Conservation (phyloP, 2,113 vertebrate genomes). For the Stigmatopora nigra region DNA sequence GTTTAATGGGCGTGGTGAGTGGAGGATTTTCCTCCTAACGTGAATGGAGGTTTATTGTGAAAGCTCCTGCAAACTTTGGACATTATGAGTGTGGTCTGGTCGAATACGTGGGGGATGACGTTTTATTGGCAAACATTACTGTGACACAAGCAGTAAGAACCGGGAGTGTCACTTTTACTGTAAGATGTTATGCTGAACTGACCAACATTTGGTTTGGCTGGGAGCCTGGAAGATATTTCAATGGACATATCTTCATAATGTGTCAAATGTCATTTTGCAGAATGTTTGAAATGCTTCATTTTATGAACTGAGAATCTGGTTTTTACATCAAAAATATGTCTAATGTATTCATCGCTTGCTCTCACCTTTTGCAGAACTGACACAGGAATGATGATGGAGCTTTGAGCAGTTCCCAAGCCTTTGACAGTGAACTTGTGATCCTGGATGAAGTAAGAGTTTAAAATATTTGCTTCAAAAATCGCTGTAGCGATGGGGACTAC, state of each 20-base stretch:
- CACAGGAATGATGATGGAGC: background rate
- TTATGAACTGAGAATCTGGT: background rate
- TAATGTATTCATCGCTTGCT: background rate
- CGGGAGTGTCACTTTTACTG: conserved; percentile 51
- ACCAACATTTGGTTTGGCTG: conserved; percentile 44
- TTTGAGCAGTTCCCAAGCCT: background rate
- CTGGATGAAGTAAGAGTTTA: background rate
- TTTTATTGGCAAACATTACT: conserved; percentile 53
- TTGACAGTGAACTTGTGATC: background rate
- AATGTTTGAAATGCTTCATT: conserved; percentile 18
- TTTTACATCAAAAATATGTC: conserved; percentile 6
- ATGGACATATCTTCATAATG: conserved; percentile 26
- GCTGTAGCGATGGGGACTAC: too few relatives aligned
- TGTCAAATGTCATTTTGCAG: conserved; percentile 37
- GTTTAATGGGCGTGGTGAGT: conserved; percentile 24
- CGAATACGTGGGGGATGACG: conserved; percentile 45
- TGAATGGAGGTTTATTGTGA: conserved; percentile 32
- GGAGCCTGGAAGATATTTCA: conserved; percentile 32
- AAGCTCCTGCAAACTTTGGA: conserved; percentile 53
- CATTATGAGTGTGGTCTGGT: conserved; percentile 41
- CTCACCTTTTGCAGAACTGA: background rate
- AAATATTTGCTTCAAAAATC: background rate
- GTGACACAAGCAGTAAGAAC: conserved; percentile 55
- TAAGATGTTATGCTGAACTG: conserved; percentile 26
- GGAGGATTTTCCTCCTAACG: conserved; percentile 41